Evolutionary conservation across 2,113 vertebrate genomes (phyloP).

Genomic region (Jaculus jaculus): DNA sequence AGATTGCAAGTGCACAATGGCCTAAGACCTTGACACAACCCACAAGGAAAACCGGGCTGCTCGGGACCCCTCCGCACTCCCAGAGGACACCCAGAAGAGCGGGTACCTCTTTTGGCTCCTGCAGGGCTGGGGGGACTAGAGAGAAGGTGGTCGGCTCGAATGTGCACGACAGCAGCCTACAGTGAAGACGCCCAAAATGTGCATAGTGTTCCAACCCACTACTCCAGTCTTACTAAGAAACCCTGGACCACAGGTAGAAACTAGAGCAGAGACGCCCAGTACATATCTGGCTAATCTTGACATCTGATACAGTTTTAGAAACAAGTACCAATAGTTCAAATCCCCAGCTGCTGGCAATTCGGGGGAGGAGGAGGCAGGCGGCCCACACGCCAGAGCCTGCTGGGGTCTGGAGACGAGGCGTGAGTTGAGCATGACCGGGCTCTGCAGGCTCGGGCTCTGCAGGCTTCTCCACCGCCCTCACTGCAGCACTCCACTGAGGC

Average conservation of each 20-base stretch:
- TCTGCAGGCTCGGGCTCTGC: neutral
- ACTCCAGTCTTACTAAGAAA: neutral
- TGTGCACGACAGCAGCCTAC: neutral
- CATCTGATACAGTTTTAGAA: constrained; percentile 16
- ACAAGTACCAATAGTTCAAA: neutral
- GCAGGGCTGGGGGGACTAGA: neutral
- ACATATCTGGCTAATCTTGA: neutral
- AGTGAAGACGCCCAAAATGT: neutral
- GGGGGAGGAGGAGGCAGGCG: neutral
- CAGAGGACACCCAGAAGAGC: neutral
- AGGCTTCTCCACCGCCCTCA: constrained; percentile 11
- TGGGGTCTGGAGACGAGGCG: too few relatives aligned
- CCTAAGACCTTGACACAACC: constrained; percentile 24
- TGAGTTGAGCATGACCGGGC: too few relatives aligned
- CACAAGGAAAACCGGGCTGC: neutral
- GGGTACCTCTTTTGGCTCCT: neutral
- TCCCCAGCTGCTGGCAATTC: neutral
- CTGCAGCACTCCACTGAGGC: neutral
- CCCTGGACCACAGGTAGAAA: neutral
- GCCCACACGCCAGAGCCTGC: neutral
- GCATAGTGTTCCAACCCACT: neutral
- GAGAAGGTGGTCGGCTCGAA: neutral
- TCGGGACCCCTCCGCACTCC: too few relatives aligned
- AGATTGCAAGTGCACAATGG: neutral
- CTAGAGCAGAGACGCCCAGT: neutral